A percentile compares a stretch with the other conserved stretches of the same genome.
Conservation (phyloP, 2,113 vertebrate species). For the Apistogramma diplotaenia region DNA sequence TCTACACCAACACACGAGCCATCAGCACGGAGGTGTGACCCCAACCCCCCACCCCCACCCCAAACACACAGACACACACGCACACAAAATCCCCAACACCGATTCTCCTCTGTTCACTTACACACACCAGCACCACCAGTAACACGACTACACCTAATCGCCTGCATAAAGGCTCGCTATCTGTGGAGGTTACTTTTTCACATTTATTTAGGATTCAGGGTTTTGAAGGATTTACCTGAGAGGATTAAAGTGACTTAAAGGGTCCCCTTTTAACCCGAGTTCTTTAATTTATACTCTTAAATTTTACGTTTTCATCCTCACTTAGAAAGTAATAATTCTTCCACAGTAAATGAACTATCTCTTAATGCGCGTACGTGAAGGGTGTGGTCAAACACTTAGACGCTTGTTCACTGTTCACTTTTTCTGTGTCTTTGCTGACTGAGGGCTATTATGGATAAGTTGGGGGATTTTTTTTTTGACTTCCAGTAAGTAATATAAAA, state of each 20-base stretch:
- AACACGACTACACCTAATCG: constrained; percentile 6
- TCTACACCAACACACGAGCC: constrained; percentile 86
- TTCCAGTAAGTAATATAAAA: constrained; percentile 15
- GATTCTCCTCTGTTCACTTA: not conserved
- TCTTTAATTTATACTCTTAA: not conserved
- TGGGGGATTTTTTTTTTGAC: constrained; percentile 15
- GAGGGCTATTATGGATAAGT: constrained; percentile 67
- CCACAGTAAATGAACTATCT: not conserved
- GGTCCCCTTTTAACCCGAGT: not conserved
- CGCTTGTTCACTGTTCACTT: constrained; percentile 8
- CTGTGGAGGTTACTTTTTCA: constrained; percentile 5
- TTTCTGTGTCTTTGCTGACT: constrained; percentile 39
- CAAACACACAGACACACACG: no score
- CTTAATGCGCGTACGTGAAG: constrained; percentile 8
- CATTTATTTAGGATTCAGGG: not conserved
- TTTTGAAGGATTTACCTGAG: not conserved
- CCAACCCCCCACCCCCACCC: not conserved
- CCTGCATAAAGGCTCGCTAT: not conserved
- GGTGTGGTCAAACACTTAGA: not conserved
- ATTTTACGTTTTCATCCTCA: constrained; percentile 2
- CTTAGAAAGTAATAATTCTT: not conserved
- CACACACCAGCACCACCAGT: constrained; percentile 30
- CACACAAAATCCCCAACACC: not conserved
- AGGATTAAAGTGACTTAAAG: not conserved
- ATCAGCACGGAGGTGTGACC: constrained; percentile 92